A percentile compares a stretch with the other conserved stretches of the same genome.
Conservation (phyloP, 2,888 invertebrate genomes). For the Caenorhabditis virilis region DNA sequence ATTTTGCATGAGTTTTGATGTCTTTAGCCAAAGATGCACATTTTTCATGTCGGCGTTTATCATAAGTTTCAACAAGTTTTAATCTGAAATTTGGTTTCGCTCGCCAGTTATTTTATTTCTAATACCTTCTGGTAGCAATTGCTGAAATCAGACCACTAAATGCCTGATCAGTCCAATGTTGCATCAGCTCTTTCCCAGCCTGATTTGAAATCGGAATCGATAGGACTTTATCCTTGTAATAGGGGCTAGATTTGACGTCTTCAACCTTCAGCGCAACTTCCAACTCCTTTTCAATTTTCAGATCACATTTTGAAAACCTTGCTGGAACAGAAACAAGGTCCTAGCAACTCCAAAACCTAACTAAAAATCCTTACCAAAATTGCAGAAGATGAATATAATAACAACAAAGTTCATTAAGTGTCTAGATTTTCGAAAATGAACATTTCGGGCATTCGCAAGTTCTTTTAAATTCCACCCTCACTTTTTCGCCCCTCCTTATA, state of each 20-base stretch:
- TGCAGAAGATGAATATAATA: too few relatives aligned
- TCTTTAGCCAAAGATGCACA: slow-evolving; percentile 41
- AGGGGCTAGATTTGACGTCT: slow-evolving; percentile 20
- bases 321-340: too few relatives aligned
- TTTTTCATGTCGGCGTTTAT: slow-evolving; percentile 25
- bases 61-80: slow-evolving; percentile 20
- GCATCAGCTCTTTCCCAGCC: slow-evolving; percentile 32
- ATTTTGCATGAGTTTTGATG: slow-evolving; percentile 45
- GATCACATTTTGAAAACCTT: too few relatives aligned
- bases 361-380: too few relatives aligned
- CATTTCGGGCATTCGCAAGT: too few relatives aligned
- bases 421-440: too few relatives aligned
- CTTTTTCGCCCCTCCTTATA: too few relatives aligned
- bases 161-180: slow-evolving; percentile 42
- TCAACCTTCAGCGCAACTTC: slow-evolving; percentile 16
- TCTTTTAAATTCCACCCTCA: too few relatives aligned
- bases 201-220: slow-evolving; percentile 30
- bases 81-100: slow-evolving; percentile 12
- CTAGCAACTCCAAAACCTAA: too few relatives aligned
- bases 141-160: slow-evolving; percentile 38
- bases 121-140: slow-evolving; percentile 33
- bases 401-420: too few relatives aligned
- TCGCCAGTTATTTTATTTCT: neutral
- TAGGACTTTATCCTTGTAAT: slow-evolving; percentile 31
- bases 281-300: slow-evolving; percentile 25